Evolutionary conservation across 2,797 vertebrate genomes (phyloP).

Genomic region (Platyrinchus mystaceus): DNA sequence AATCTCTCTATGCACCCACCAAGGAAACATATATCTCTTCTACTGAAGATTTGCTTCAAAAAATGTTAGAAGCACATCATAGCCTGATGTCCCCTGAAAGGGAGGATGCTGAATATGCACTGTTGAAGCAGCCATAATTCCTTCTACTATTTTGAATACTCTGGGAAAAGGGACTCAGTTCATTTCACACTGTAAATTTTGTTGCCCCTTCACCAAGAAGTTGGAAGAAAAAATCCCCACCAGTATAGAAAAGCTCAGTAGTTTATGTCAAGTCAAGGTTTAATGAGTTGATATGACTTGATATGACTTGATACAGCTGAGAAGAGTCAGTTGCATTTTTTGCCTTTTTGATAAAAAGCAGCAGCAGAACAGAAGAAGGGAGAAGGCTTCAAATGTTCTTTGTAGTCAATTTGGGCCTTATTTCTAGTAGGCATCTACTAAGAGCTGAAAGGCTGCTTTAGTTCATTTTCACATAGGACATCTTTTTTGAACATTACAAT

Average conservation of each 20-base stretch:
- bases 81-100: not conserved
- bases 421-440: not conserved
- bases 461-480: not conserved
- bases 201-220: not conserved
- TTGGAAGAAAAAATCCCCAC: not conserved
- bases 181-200: not conserved
- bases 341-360: not conserved
- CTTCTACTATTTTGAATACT: not conserved
- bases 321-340: not conserved
- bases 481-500: not conserved
- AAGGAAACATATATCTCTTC: not conserved
- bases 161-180: not conserved
- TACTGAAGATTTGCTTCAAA: not conserved
- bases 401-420: not conserved
- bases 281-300: not conserved
- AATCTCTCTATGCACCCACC: not conserved
- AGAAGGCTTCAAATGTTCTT: not conserved
- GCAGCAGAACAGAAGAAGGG: not conserved
- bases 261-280: not conserved
- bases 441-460: not conserved
- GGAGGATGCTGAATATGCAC: not conserved
- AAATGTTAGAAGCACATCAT: not conserved
- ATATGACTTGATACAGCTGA: not conserved
- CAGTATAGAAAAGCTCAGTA: not conserved
- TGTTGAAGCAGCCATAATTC: not conserved